These are phyloP conservation scores for Actinostola sp. DNA, from an alignment of 92 coral and sea anemone species.

Conservation along the genomic window DNA sequence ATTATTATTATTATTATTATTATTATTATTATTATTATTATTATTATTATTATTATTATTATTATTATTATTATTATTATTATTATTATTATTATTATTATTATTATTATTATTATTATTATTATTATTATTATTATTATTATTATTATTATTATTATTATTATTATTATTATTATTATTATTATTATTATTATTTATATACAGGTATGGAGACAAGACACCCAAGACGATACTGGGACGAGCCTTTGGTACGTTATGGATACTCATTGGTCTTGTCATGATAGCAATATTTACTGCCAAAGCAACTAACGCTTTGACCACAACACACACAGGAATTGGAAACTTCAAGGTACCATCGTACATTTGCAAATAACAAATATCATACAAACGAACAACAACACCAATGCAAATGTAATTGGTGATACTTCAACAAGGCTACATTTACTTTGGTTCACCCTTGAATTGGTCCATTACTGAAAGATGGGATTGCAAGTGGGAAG, in stretches of 20 bases:
- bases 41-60: no score
- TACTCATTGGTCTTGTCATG: constrained; percentile 59
- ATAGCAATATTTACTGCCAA: constrained; percentile 77
- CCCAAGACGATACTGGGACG: constrained; percentile 77
- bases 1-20: no score
- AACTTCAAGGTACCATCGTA: constrained; percentile 14
- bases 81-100: no score
- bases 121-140: neutral
- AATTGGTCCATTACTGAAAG: no score
- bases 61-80: no score
- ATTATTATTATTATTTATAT: neutral
- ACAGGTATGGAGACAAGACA: constrained; percentile 78
- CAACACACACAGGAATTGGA: constrained; percentile 9
- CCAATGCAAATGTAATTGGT: no score
- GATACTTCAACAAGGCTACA: no score
- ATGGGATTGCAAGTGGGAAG: no score
- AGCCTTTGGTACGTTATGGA: constrained; percentile 74
- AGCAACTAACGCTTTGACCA: constrained; percentile 61
- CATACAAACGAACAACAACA: no score
- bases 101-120: no score
- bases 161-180: neutral
- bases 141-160: neutral
- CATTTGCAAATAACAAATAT: neutral
- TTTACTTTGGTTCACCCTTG: no score
- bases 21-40: no score